Percentiles rank a stretch among this genome's conserved stretches.
Conservation (phyloP, 2,113 vertebrate species). For the Bubo bubo region DNA sequence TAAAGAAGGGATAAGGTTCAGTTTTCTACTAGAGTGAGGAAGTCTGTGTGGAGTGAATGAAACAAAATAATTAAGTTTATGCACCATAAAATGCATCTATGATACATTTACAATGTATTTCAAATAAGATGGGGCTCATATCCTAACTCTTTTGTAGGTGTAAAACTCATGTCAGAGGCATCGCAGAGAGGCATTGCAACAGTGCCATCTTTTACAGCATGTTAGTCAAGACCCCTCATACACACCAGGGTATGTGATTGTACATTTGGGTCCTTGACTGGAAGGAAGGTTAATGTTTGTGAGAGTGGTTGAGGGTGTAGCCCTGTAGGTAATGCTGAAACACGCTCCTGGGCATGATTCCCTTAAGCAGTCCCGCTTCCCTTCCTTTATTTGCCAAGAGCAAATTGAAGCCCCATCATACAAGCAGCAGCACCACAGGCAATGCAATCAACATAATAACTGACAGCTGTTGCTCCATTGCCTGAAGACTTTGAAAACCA, state of each 20-base stretch:
- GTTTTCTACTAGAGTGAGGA: neutral
- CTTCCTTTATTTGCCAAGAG: neutral
- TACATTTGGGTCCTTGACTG: neutral
- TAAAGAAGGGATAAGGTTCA: neutral
- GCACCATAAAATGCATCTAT: neutral
- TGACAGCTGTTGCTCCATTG: neutral
- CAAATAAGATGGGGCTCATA: neutral
- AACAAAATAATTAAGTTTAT: neutral
- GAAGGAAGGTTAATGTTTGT: neutral
- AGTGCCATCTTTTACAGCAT: neutral
- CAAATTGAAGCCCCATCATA: neutral
- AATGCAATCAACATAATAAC: neutral
- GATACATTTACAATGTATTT: neutral
- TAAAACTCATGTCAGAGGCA: neutral
- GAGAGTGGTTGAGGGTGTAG: neutral
- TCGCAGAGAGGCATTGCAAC: neutral
- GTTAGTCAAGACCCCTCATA: neutral
- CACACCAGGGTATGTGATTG: neutral
- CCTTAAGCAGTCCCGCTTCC: neutral
- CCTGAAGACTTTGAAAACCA: neutral
- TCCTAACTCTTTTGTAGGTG: neutral
- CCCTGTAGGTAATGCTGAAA: neutral
- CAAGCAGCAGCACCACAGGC: neutral
- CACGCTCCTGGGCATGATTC: neutral
- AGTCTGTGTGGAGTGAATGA: neutral